Evolutionary conservation across 2,888 invertebrate genomes (phyloP).

Genomic region (Drosophila prolongata): DNA sequence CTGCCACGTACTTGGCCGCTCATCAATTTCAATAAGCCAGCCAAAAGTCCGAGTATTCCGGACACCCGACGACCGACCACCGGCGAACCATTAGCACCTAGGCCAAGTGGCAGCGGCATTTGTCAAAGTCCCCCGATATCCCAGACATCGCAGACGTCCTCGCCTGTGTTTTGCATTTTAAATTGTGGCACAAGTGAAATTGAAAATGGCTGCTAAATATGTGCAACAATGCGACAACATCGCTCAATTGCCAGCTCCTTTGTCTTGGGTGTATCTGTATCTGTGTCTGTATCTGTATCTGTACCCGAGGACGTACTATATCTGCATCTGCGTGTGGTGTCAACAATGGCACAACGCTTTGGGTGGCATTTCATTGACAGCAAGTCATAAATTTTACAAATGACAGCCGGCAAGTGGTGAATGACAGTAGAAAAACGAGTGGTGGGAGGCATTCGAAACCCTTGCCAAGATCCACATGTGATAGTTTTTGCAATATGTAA

Average conservation of each 20-base stretch:
- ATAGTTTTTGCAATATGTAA: slow-evolving; percentile 23
- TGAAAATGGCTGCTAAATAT: slow-evolving; percentile 73
- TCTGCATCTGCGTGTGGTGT: slow-evolving; percentile 50
- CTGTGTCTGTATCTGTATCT: slow-evolving; percentile 21
- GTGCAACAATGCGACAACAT: slow-evolving; percentile 69
- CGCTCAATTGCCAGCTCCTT: slow-evolving; percentile 43
- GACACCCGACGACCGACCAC: slow-evolving; percentile 42
- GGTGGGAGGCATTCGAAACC: neutral
- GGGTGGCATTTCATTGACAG: slow-evolving; percentile 78
- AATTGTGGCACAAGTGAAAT: slow-evolving; percentile 76
- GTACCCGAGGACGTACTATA: neutral
- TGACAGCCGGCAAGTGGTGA: slow-evolving; percentile 67
- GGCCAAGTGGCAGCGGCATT: slow-evolving; percentile 65
- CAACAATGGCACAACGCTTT: slow-evolving; percentile 68
- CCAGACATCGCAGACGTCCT: slow-evolving; percentile 12
- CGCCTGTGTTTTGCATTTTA: slow-evolving; percentile 77
- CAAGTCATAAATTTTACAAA: slow-evolving; percentile 73
- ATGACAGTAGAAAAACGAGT: slow-evolving; percentile 32
- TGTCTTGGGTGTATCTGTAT: slow-evolving; percentile 5
- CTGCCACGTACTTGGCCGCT: slow-evolving; percentile 75
- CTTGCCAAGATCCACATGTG: slow-evolving; percentile 9
- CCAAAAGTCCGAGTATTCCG: slow-evolving; percentile 2
- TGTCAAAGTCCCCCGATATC: slow-evolving; percentile 63
- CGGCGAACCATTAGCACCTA: slow-evolving; percentile 72
- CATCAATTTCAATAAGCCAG: slow-evolving; percentile 75